phyloP scores from a whole-genome alignment of 1,140 invertebrate species.

The Ostrea denselamellosa region DNA sequence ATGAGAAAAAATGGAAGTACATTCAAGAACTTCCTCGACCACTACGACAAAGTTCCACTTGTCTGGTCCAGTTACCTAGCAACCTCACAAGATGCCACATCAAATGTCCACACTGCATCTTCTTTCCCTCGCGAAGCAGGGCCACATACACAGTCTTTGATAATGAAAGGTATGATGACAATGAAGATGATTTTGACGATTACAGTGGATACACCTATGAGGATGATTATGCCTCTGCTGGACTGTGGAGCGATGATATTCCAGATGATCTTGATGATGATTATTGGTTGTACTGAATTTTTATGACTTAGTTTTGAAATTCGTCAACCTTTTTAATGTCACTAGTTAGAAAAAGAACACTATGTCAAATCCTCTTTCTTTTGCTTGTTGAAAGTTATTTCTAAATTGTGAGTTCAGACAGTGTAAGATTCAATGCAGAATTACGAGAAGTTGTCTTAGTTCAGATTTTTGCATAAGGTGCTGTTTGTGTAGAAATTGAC shows the following conservation, averaged over 20 bases:
- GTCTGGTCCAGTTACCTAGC: slow-evolving; percentile 61
- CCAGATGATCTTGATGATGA: slow-evolving; percentile 6
- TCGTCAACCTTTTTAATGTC: too few species aligned
- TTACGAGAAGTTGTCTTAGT: too few species aligned
- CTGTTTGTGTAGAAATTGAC: too few species aligned
- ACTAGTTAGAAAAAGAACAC: neutral
- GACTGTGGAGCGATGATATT: neutral
- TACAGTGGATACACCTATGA: slow-evolving; percentile 60
- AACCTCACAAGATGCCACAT: slow-evolving; percentile 64
- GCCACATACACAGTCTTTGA: slow-evolving; percentile 59
- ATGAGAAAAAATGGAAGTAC: slow-evolving; percentile 58
- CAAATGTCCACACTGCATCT: slow-evolving; percentile 70
- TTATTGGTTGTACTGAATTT: neutral
- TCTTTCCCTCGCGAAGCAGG: slow-evolving; percentile 51
- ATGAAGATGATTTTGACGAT: slow-evolving; percentile 58
- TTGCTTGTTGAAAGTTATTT: too few species aligned
- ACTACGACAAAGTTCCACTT: slow-evolving; percentile 59
- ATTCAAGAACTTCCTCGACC: slow-evolving; percentile 63
- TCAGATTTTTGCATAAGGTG: too few species aligned
- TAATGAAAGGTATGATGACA: slow-evolving; percentile 60
- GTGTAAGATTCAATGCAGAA: too few species aligned
- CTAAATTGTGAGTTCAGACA: too few species aligned
- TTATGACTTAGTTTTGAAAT: too few species aligned
- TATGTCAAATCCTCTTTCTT: neutral
- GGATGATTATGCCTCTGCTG: slow-evolving; percentile 48